Base-by-base conservation (phyloP, 2,113 vertebrate genomes). In the Cariama cristata region DNA sequence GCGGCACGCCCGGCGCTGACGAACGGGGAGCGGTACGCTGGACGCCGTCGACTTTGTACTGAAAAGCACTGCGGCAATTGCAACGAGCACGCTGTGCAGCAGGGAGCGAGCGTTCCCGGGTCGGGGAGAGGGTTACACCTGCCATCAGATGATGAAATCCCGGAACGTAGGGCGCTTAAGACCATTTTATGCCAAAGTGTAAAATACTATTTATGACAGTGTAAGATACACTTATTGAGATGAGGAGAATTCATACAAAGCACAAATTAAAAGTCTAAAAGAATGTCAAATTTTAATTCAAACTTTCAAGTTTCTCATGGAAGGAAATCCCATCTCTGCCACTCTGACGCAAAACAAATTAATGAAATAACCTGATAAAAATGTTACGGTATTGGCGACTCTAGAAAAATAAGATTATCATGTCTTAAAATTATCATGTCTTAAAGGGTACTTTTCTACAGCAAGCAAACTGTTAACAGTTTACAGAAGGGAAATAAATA, bases 311-410 rank as follows among this genome's bases (percentile, higher is more conserved):
- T 58, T 76, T 17, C 28, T 69, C 20, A 4, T 1, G 22, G 38
- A 73, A 86, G 42, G 27, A 66, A 79, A 42, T 17, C 9, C 13
- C 42, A 5, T 7, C 32, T 60, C 60, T 9, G 63, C 49, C 53
- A 4, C 18, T 2, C 2, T 11, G 40, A 52, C 2, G 6, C 26
- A 52, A 52, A 66, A 33, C 52, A 40, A 44, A 32, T 17, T 1
- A 45, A 49, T 15, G 35, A 52, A n/a, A 28, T 8, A 40, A 38
- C 14, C 33, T 15, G 15, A 24, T 17, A 9, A 74, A 74, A 52
- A 6, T 2, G 5, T 35, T 49, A 23, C 0, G 4, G 18, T 53
- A 1, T 1, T 6, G 0, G 21, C 8, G 11, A 45, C 24, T 59
- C 66, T 18, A 68, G 26, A 68, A 62, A 90, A 68, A 52, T 35